A percentile compares a stretch with the other conserved stretches of the same genome.
Conservation (phyloP, 2,888 invertebrate genomes). For the Papilio demoleus region DNA sequence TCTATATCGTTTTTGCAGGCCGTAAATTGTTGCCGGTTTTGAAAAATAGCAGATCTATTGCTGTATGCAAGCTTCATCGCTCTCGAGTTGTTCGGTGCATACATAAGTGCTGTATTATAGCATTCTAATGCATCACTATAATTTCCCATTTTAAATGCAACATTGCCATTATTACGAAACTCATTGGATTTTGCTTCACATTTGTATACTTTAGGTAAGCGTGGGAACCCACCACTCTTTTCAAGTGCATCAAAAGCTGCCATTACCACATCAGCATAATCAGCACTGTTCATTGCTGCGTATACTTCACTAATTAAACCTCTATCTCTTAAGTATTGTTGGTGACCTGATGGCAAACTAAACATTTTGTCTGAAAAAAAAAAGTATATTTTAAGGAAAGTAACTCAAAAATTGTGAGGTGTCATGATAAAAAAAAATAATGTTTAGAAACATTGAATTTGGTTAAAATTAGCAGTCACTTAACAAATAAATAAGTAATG, state of each 20-base stretch:
- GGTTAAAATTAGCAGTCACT: too few relatives aligned
- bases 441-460: too few relatives aligned
- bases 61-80: slow-evolving; percentile 50
- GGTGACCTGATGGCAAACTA: not conserved
- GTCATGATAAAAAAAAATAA: too few relatives aligned
- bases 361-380: slow-evolving; percentile 29
- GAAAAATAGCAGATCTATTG: slow-evolving; percentile 51
- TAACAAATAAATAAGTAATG: too few relatives aligned
- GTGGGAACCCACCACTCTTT: slow-evolving; percentile 43
- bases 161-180: slow-evolving; percentile 48
- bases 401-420: too few relatives aligned
- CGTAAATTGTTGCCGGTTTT: slow-evolving; percentile 39
- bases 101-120: slow-evolving; percentile 51
- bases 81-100: slow-evolving; percentile 49
- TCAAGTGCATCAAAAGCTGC: slow-evolving; percentile 44
- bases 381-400: too few relatives aligned
- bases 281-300: slow-evolving; percentile 46
- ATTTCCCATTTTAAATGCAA: slow-evolving; percentile 39
- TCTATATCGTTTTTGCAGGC: slow-evolving; percentile 51
- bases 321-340: not conserved
- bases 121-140: slow-evolving; percentile 42
- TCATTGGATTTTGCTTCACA: slow-evolving; percentile 44
- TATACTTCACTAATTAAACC: slow-evolving; percentile 44
- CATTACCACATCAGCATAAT: slow-evolving; percentile 48
- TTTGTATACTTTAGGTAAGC: slow-evolving; percentile 40